Evolutionary conservation across 2,113 vertebrate species (phyloP).

Genomic region (Pipa parva): DNA sequence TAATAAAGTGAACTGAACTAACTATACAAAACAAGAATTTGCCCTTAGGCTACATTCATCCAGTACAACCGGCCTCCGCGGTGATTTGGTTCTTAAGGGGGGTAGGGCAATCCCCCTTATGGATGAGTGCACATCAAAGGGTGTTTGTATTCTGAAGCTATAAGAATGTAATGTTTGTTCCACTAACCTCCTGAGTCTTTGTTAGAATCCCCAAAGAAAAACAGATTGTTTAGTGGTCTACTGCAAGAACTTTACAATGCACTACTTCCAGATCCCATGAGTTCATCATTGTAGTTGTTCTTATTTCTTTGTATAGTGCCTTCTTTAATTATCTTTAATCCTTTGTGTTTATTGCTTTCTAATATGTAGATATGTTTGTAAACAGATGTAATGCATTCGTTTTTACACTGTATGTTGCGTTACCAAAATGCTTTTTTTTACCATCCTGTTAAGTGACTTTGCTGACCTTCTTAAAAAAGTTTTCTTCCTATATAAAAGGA

Average conservation of each 20-base stretch:
- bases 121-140: slow-evolving; percentile 22
- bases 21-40: slow-evolving; percentile 15
- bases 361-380: too few relatives aligned
- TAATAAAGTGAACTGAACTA: slow-evolving; percentile 13
- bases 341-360: too few relatives aligned
- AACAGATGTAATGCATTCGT: too few relatives aligned
- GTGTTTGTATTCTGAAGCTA: slow-evolving; percentile 26
- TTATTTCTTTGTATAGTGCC: not conserved
- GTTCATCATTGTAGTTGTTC: not conserved
- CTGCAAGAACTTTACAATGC: not conserved
- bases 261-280: not conserved
- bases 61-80: slow-evolving; percentile 6
- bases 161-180: slow-evolving; percentile 19
- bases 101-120: slow-evolving; percentile 2
- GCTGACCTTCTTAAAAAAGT: too few relatives aligned
- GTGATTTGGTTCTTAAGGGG: not conserved
- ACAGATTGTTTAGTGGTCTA: slow-evolving; percentile 10
- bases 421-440: too few relatives aligned
- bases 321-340: not conserved
- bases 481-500: too few relatives aligned
- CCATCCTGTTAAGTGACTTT: too few relatives aligned
- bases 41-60: slow-evolving; percentile 13
- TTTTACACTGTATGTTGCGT: too few relatives aligned
- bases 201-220: slow-evolving; percentile 11
- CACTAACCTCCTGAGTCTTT: slow-evolving; percentile 15